Evolutionary conservation across 2,797 vertebrate species (phyloP), one percentile per base, ranked within the genome.

Genomic region (Silurus lanzhouensis): DNA sequence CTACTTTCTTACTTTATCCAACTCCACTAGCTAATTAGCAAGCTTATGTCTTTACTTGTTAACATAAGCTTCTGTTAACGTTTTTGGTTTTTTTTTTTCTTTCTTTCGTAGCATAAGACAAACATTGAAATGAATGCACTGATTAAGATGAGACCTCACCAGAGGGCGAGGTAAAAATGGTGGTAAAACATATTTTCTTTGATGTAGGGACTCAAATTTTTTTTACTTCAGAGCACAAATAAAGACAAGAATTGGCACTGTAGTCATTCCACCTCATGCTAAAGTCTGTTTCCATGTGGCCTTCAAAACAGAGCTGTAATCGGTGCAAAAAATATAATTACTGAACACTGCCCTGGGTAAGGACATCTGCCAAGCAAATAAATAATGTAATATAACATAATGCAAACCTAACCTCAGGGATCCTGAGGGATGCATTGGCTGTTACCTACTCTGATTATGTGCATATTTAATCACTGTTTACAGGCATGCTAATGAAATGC

Each of bases 331-430:
- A 80, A 82, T 85, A 84, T 87, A 75, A 90, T 89, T 87, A 83
- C 81, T 67, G 83, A 83, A 75, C 57, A 78, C 72, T 88, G 89
- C 89, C 88, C n/a, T 82, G 76, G 88, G 86, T 89, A 86, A 88
- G 87, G 84, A 89, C 90, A 89, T 87, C 87, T 88, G 88, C 86
- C 86, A 84, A 83, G 88, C 84, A 86, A 87, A 89, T 85, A 87
- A 86, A 87, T 89, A 85, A 70, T 83, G 86, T 87, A 87, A 87
- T 82, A 83, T 86, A 86, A 85, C 87, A 85, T 85, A 85, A 87
- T 78, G 90, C 87, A 85, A 87, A 81, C 83, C 84, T 88, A 86
- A 88, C 86, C 84, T 88, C 84, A 38, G 83, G 82, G 83, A 88
- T 85, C 87, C 85, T 82, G 20, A 76, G 86, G 88, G 82, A 82